phyloP scores from a whole-genome alignment of 2,888 invertebrate species.

The Suillia variegata region DNA sequence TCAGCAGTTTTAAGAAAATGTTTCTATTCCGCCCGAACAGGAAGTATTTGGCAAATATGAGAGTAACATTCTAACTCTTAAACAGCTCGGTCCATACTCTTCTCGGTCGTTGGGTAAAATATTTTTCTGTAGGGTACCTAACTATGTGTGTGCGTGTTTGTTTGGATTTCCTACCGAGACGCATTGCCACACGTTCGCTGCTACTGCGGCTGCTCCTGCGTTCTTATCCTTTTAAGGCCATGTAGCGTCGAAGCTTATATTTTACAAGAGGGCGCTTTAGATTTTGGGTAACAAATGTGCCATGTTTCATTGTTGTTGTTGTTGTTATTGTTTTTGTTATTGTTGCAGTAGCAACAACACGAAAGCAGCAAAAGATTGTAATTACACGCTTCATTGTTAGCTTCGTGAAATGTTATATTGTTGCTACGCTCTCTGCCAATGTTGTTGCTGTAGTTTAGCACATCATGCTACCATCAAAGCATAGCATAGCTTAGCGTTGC shows the following conservation, averaged over 20 bases:
- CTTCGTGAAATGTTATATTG: constrained; percentile 25
- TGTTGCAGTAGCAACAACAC: not conserved
- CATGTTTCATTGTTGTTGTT: constrained; percentile 18
- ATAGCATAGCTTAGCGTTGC: not conserved
- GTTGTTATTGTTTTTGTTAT: not conserved
- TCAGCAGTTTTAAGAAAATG: no score
- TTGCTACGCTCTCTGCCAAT: constrained; percentile 7
- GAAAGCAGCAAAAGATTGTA: constrained; percentile 54
- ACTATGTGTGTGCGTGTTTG: no score
- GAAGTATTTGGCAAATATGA: no score
- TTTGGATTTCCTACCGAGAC: no score
- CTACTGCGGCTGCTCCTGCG: no score
- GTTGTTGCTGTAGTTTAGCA: constrained; percentile 18
- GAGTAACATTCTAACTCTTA: no score
- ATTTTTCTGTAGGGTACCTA: no score
- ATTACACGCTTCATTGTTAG: constrained; percentile 61
- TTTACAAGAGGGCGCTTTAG: constrained; percentile 12
- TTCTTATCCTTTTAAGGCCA: constrained; percentile 9
- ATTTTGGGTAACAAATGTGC: constrained; percentile 34
- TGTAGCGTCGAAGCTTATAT: constrained; percentile 5
- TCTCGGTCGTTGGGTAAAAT: no score
- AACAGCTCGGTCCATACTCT: no score
- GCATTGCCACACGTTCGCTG: not conserved
- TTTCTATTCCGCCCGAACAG: no score
- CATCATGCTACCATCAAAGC: constrained; percentile 3